phyloP scores from a whole-genome alignment of 2,888 invertebrate genomes.

The Ectropis crepuscularia region DNA sequence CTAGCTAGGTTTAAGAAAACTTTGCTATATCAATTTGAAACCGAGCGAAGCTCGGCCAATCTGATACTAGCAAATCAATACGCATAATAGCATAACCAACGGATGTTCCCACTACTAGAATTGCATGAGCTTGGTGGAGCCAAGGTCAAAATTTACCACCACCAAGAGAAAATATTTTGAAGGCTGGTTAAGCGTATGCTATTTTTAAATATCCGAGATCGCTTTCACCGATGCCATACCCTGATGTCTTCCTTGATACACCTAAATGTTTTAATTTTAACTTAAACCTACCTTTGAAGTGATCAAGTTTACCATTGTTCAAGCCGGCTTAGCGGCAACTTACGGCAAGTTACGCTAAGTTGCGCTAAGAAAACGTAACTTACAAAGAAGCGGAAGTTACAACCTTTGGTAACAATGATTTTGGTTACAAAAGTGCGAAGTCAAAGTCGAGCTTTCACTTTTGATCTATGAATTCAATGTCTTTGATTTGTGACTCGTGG shows the following conservation, averaged over 20 bases:
- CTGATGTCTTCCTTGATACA: slow-evolving; percentile 11
- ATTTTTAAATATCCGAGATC: not conserved
- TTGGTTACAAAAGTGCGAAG: slow-evolving; percentile 10
- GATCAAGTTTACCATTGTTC: slow-evolving; percentile 12
- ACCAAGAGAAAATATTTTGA: too few species aligned
- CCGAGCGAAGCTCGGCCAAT: too few species aligned
- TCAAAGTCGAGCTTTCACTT: slow-evolving; percentile 4
- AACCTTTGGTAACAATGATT: slow-evolving; percentile 8
- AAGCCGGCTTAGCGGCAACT: slow-evolving; percentile 10
- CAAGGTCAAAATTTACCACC: too few species aligned
- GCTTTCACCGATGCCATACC: not conserved
- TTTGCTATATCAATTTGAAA: too few species aligned
- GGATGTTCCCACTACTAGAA: too few species aligned
- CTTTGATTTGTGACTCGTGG: not conserved
- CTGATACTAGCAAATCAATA: too few species aligned
- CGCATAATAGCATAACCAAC: too few species aligned
- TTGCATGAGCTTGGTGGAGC: too few species aligned
- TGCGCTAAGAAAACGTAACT: not conserved
- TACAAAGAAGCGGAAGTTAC: slow-evolving; percentile 3
- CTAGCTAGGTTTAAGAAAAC: too few species aligned
- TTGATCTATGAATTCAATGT: slow-evolving; percentile 6
- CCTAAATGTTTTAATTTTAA: slow-evolving; percentile 17
- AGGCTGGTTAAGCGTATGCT: too few species aligned
- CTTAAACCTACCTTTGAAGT: slow-evolving; percentile 9
- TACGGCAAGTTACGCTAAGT: not conserved